These are phyloP conservation scores for Psettodes erumei DNA, from an alignment of 2,113 vertebrate species.

Conservation along the genomic window DNA sequence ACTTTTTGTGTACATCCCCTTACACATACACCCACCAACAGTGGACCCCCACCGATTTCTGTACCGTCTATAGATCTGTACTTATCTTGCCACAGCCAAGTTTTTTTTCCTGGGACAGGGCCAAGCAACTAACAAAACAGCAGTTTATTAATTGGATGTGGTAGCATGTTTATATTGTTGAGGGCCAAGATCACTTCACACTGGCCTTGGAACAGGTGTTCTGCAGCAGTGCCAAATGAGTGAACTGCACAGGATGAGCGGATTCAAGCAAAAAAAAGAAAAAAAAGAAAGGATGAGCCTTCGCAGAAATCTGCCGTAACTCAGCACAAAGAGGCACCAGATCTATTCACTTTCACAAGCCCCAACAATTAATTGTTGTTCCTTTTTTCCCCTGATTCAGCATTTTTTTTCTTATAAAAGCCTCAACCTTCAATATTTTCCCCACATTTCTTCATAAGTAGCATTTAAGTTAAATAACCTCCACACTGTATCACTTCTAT, in stretches of 20 bases:
- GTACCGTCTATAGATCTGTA: constrained; percentile 32
- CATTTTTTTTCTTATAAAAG: not conserved
- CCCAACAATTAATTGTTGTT: not conserved
- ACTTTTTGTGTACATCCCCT: not conserved
- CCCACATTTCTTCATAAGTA: not conserved
- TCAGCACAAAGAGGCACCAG: constrained; percentile 30
- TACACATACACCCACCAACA: constrained; percentile 12
- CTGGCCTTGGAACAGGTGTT: constrained; percentile 60
- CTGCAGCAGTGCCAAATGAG: constrained; percentile 52
- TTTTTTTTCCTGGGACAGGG: constrained; percentile 39
- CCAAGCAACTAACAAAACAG: constrained; percentile 62
- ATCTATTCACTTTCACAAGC: constrained; percentile 13
- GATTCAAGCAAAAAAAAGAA: constrained; percentile 18
- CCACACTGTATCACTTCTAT: not conserved
- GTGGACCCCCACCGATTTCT: constrained; percentile 18
- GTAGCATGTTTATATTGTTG: constrained; percentile 66
- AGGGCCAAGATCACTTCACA: constrained; percentile 63
- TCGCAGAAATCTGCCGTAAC: constrained; percentile 48
- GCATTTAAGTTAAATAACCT: not conserved
- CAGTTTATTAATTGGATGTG: constrained; percentile 71
- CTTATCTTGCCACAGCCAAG: constrained; percentile 38
- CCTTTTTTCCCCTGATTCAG: not conserved
- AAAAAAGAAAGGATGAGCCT: constrained; percentile 59
- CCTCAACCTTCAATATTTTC: not conserved
- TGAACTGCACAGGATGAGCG: constrained; percentile 48